A percentile compares a stretch with the other conserved stretches of the same genome.
phyloP scores from a whole-genome alignment of 2,797 vertebrate genomes.

The Sebastes kiyomatsui region DNA sequence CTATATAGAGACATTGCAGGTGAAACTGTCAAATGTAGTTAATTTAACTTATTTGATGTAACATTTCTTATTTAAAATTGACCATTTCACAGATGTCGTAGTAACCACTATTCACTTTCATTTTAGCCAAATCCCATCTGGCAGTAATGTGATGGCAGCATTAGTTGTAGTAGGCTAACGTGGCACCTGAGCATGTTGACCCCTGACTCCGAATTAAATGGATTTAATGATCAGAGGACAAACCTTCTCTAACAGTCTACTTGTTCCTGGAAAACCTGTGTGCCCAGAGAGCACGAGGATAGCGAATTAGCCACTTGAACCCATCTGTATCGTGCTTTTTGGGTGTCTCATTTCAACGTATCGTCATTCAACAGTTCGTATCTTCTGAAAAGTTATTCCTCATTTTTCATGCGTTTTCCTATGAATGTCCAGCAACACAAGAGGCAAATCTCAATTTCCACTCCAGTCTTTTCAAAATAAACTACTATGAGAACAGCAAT shows the following conservation, averaged over 20 bases:
- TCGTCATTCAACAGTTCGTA: too few species aligned
- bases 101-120: not conserved
- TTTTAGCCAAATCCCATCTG: not conserved
- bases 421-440: too few species aligned
- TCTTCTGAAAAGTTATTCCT: too few species aligned
- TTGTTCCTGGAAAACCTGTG: not conserved
- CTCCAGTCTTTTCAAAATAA: too few species aligned
- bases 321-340: not conserved
- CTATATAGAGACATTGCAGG: not conserved
- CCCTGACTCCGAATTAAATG: slow-evolving; percentile 19
- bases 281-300: not conserved
- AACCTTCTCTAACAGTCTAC: not conserved
- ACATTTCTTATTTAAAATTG: not conserved
- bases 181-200: slow-evolving; percentile 2
- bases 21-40: not conserved
- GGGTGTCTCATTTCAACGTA: not conserved
- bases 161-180: not conserved
- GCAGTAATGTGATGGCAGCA: not conserved
- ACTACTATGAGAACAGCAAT: too few species aligned
- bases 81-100: not conserved
- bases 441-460: too few species aligned
- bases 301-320: not conserved
- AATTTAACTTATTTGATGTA: not conserved
- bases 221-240: slow-evolving; percentile 45
- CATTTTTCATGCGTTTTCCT: too few species aligned